Percentiles rank a stretch among this genome's conserved stretches.
phyloP scores from a whole-genome alignment of 2,888 invertebrate genomes.

The Ischnura elegans region DNA sequence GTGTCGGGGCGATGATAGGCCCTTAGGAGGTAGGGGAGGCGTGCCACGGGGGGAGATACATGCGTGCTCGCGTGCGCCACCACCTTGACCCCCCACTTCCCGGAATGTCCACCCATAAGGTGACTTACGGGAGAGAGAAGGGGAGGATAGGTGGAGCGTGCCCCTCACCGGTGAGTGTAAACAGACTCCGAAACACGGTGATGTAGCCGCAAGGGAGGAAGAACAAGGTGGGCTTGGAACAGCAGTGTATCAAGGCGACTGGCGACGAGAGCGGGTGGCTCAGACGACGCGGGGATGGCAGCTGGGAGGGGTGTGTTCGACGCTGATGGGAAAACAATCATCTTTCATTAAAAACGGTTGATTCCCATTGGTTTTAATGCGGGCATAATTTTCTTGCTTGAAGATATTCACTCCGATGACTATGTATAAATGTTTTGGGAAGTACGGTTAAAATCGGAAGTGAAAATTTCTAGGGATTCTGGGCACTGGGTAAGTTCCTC shows the following conservation, averaged over 20 bases:
- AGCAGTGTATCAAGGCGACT: not conserved
- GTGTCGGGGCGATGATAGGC: not conserved
- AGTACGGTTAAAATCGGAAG: too few relatives aligned
- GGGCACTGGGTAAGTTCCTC: too few relatives aligned
- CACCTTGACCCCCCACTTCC: not conserved
- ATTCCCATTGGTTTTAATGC: too few relatives aligned
- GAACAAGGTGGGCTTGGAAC: not conserved
- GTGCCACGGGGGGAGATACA: not conserved
- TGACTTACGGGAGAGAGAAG: not conserved
- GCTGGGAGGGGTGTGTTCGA: not conserved
- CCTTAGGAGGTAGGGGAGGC: not conserved
- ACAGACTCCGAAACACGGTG: not conserved
- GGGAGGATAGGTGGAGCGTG: not conserved
- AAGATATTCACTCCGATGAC: too few relatives aligned
- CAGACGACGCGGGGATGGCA: not conserved
- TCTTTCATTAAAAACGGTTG: too few relatives aligned
- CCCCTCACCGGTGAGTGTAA: not conserved
- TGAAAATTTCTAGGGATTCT: too few relatives aligned
- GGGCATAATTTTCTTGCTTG: too few relatives aligned
- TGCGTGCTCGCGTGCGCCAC: constrained; percentile 31
- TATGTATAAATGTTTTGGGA: too few relatives aligned
- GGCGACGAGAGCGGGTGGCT: not conserved
- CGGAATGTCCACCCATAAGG: not conserved
- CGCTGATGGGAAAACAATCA: too few relatives aligned
- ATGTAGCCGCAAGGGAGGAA: not conserved